Conservation (phyloP, 1,140 invertebrate genomes). For the Hirudo medicinalis region DNA sequence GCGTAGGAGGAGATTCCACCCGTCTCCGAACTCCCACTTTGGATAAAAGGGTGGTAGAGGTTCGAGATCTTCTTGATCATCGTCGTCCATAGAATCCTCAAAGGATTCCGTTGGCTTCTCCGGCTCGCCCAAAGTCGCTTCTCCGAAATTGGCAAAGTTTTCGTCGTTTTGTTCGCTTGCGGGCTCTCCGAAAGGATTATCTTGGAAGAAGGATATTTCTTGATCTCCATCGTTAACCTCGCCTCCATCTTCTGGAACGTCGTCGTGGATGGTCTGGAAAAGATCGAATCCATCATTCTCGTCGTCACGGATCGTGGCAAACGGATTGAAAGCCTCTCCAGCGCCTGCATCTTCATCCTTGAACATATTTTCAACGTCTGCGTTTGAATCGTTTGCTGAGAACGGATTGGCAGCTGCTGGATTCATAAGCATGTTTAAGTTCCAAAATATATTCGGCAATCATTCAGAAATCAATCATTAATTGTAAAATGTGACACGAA, state of each 20-base stretch:
- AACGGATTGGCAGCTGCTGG: background rate
- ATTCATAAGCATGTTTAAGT: background rate
- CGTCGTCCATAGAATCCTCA: slow-evolving; percentile 40
- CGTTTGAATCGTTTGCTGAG: background rate
- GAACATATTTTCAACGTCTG: background rate
- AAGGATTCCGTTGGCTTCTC: slow-evolving; percentile 59
- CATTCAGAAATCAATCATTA: no score
- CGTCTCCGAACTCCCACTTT: slow-evolving; percentile 57
- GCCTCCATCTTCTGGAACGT: slow-evolving; percentile 9
- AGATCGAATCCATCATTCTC: slow-evolving; percentile 19
- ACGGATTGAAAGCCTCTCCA: slow-evolving; percentile 26
- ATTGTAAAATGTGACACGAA: no score
- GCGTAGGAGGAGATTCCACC: slow-evolving; percentile 90
- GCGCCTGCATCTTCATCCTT: background rate
- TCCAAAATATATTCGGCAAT: no score
- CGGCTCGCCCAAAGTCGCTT: slow-evolving; percentile 24
- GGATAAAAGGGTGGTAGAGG: slow-evolving; percentile 80
- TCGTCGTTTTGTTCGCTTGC: slow-evolving; percentile 22
- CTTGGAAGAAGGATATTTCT: slow-evolving; percentile 44
- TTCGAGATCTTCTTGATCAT: slow-evolving; percentile 76
- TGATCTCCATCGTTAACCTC: slow-evolving; percentile 26
- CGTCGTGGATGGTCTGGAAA: slow-evolving; percentile 25
- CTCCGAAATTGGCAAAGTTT: slow-evolving; percentile 35
- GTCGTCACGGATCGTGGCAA: slow-evolving; percentile 25
- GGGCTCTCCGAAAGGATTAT: slow-evolving; percentile 65